Percentiles rank a stretch among this genome's conserved stretches.
phyloP scores from a whole-genome alignment of 1,140 invertebrate genomes.

The Heliconius hermathena region DNA sequence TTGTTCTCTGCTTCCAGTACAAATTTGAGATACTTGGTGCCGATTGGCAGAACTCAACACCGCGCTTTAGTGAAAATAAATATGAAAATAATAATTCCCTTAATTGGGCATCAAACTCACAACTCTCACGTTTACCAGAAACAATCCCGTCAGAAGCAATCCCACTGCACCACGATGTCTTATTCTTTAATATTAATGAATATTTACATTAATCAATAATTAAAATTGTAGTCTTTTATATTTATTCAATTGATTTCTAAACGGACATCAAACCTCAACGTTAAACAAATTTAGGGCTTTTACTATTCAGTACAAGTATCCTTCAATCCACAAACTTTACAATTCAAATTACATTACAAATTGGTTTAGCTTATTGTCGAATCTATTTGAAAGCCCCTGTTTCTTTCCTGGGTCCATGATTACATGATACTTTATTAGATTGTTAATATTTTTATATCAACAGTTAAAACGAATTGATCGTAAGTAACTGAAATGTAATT shows the following conservation, averaged over 20 bases:
- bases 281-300: background rate
- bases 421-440: background rate
- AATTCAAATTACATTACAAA: conserved; percentile 10
- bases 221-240: background rate
- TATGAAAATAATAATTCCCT: no score
- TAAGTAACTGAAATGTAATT: no score
- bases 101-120: no score
- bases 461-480: no score
- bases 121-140: no score
- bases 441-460: background rate
- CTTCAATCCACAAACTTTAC: background rate
- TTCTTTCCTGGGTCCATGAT: background rate
- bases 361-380: conserved; percentile 6
- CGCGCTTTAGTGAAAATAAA: no score
- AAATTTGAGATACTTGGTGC: no score
- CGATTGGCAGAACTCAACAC: no score
- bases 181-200: background rate
- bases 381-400: background rate
- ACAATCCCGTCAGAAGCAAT: background rate
- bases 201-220: background rate
- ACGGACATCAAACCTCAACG: background rate
- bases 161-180: background rate
- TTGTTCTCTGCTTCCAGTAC: no score
- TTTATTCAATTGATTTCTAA: background rate
- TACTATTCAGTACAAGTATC: background rate